Evolutionary conservation across 2,113 vertebrate genomes (phyloP).

Genomic region (Blennius ocellaris): DNA sequence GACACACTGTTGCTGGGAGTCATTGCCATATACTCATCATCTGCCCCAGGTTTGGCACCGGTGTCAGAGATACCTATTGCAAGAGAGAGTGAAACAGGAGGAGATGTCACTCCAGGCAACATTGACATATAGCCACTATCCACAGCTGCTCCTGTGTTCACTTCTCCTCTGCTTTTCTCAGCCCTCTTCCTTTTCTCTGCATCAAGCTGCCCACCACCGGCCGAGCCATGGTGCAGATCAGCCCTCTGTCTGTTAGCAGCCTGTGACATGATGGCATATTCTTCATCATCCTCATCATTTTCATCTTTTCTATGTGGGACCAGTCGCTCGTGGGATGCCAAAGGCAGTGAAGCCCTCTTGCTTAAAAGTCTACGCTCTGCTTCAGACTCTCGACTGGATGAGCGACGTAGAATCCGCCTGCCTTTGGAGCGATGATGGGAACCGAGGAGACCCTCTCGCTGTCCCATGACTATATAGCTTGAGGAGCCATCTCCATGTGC

Average conservation of each 20-base stretch:
- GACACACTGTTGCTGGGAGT: slow-evolving; percentile 82
- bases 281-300: slow-evolving; percentile 80
- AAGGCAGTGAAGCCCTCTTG: slow-evolving; percentile 82
- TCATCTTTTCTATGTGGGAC: slow-evolving; percentile 73
- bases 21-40: slow-evolving; percentile 87
- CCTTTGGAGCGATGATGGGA: slow-evolving; percentile 80
- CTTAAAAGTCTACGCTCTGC: slow-evolving; percentile 80
- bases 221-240: slow-evolving; percentile 65
- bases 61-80: slow-evolving; percentile 73
- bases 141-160: slow-evolving; percentile 34
- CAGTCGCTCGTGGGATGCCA: slow-evolving; percentile 74
- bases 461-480: slow-evolving; percentile 86
- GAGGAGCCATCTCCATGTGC: slow-evolving; percentile 71
- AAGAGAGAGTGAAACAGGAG: slow-evolving; percentile 78
- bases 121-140: slow-evolving; percentile 85
- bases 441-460: slow-evolving; percentile 72
- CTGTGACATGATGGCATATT: slow-evolving; percentile 79
- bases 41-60: slow-evolving; percentile 62
- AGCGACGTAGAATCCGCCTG: slow-evolving; percentile 77
- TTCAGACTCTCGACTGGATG: slow-evolving; percentile 80
- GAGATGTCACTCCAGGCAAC: slow-evolving; percentile 83
- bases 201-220: slow-evolving; percentile 54
- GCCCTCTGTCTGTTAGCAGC: slow-evolving; percentile 69
- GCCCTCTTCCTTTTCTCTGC: slow-evolving; percentile 64
- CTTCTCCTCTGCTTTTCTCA: slow-evolving; percentile 62